Percentiles rank a stretch among this genome's conserved stretches.
Conservation (phyloP, 2,888 invertebrate species). For the Epinotia nisella region DNA sequence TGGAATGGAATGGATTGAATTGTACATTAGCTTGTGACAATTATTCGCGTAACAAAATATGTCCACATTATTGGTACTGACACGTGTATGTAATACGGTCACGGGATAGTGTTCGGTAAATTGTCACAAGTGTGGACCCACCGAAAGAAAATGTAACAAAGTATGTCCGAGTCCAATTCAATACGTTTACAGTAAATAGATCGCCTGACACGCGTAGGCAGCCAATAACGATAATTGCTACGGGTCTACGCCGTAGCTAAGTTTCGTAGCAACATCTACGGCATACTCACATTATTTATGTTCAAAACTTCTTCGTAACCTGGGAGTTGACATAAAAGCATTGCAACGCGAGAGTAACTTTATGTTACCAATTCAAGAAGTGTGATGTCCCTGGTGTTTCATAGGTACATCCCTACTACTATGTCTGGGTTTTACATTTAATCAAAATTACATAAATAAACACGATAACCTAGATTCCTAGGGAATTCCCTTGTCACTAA, state of each 20-base stretch:
- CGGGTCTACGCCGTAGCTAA: constrained; percentile 23
- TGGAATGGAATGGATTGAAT: too few relatives aligned
- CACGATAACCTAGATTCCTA: too few relatives aligned
- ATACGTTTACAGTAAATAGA: neutral
- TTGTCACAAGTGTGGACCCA: too few relatives aligned
- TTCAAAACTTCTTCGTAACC: constrained; percentile 9
- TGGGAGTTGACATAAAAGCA: constrained; percentile 8
- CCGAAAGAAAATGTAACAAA: neutral
- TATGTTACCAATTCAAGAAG: neutral
- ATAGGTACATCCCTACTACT: too few relatives aligned
- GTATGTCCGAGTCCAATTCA: neutral
- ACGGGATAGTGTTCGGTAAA: too few relatives aligned
- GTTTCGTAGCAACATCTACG: constrained; percentile 12
- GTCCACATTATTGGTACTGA: too few relatives aligned
- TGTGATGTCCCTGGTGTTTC: neutral
- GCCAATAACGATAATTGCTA: constrained; percentile 21
- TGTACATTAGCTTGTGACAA: too few relatives aligned
- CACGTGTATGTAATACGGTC: too few relatives aligned
- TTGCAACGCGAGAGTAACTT: constrained; percentile 2
- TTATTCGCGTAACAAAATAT: too few relatives aligned
- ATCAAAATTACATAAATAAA: too few relatives aligned
- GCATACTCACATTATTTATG: constrained; percentile 7
- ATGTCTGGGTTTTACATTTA: too few relatives aligned
- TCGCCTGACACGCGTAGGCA: neutral
- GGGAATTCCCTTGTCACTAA: too few relatives aligned